These are phyloP conservation scores for Nomada ferruginata DNA, from an alignment of 2,888 invertebrate genomes.

Conservation along the genomic window DNA sequence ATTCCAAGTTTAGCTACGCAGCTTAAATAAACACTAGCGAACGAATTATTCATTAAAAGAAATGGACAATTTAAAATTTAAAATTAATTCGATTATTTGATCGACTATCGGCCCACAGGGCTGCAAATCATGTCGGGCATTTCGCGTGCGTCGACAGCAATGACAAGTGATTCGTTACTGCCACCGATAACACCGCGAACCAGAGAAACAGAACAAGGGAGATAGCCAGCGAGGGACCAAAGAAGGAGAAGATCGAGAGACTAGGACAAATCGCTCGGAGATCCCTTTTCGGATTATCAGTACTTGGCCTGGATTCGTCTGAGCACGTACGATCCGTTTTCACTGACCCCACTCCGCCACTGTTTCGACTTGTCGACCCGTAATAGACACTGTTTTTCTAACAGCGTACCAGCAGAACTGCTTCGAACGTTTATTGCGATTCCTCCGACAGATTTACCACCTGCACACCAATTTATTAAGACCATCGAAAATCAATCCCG, in stretches of 20 bases:
- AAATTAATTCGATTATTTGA: background rate
- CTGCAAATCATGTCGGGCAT: constrained; percentile 14
- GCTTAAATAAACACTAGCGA: background rate
- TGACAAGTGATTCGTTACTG: constrained; percentile 56
- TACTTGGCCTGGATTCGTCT: constrained; percentile 41
- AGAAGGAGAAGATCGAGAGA: background rate
- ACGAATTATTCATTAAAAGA: background rate
- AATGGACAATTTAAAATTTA: background rate
- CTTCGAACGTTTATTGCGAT: background rate
- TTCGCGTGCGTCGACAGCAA: constrained; percentile 32
- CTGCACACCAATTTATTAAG: background rate
- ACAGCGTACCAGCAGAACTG: background rate
- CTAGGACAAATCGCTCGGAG: constrained; percentile 36
- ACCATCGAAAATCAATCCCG: too few species aligned
- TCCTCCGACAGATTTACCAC: background rate
- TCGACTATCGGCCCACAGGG: too few species aligned
- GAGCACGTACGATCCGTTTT: constrained; percentile 35
- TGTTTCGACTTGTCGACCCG: constrained; percentile 35
- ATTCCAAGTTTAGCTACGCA: too few species aligned
- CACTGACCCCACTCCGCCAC: constrained; percentile 3
- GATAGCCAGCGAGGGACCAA: background rate
- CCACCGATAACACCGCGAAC: constrained; percentile 21
- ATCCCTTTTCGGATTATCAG: constrained; percentile 47
- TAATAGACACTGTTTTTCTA: constrained; percentile 24
- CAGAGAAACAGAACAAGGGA: background rate